phyloP scores from a whole-genome alignment of 2,797 vertebrate genomes.

The Ispidina picta region DNA sequence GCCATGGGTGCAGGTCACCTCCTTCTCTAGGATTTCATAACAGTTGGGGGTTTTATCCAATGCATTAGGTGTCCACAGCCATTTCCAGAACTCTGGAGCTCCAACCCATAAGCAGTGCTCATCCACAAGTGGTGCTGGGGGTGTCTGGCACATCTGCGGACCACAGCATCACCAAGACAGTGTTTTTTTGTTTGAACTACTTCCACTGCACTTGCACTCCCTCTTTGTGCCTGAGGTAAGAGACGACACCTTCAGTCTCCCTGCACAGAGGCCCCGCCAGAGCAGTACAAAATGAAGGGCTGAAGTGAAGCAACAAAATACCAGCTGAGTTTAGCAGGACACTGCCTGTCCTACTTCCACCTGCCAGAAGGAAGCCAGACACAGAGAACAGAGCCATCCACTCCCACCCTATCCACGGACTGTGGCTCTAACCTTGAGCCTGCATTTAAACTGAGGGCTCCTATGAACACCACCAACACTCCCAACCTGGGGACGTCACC shows the following conservation, averaged over 20 bases:
- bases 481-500: not conserved
- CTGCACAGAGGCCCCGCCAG: not conserved
- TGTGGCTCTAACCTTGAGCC: constrained; percentile 40
- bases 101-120: rapidly evolving
- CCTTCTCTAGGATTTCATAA: not conserved
- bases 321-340: not conserved
- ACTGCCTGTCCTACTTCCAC: not conserved
- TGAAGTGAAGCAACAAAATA: not conserved
- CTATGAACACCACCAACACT: not conserved
- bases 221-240: not conserved
- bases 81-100: not conserved
- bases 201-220: not conserved
- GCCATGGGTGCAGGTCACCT: not conserved
- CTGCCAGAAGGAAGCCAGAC: not conserved
- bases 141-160: not conserved
- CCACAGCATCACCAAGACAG: not conserved
- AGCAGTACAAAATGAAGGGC: not conserved
- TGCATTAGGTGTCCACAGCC: not conserved
- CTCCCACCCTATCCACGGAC: constrained; percentile 25
- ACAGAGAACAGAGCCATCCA: not conserved
- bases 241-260: not conserved
- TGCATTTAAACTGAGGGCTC: constrained; percentile 19
- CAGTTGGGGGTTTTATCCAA: not conserved
- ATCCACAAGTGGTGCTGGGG: not conserved
- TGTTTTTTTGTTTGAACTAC: not conserved